These are phyloP conservation scores for Enteromius anoplus DNA, from an alignment of 2,797 vertebrate species.

Conservation along the genomic window DNA sequence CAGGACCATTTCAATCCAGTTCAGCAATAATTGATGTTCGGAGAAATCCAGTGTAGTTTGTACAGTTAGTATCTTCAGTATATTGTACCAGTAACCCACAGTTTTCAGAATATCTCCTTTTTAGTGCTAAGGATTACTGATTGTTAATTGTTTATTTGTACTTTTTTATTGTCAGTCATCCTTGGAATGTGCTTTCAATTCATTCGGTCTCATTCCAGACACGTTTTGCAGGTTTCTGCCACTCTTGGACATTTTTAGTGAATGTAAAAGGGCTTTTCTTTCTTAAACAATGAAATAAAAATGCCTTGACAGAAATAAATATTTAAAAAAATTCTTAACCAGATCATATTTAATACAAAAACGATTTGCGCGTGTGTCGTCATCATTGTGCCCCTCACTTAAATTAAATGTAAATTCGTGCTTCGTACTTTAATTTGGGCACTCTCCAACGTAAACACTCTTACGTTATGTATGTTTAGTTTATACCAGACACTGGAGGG, in stretches of 20 bases:
- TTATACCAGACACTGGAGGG: neutral
- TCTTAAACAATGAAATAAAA: slow-evolving; percentile 6
- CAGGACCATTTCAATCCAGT: slow-evolving; percentile 71
- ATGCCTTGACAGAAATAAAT: neutral
- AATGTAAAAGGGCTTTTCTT: neutral
- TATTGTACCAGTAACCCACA: neutral
- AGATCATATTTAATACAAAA: slow-evolving; percentile 44
- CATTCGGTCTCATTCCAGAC: neutral
- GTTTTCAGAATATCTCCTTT: slow-evolving; percentile 20
- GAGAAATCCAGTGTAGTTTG: slow-evolving; percentile 84
- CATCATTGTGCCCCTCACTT: neutral
- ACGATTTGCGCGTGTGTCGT: neutral
- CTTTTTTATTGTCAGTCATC: neutral
- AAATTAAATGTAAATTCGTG: neutral
- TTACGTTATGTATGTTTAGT: neutral
- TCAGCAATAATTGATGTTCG: slow-evolving; percentile 88
- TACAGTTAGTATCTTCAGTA: neutral
- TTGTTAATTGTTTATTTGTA: neutral
- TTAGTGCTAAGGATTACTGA: neutral
- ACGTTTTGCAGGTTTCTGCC: neutral
- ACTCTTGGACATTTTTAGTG: neutral
- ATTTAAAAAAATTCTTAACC: slow-evolving; percentile 63
- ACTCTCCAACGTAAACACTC: neutral
- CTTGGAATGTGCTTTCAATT: slow-evolving; percentile 18
- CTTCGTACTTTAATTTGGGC: neutral